Evolutionary conservation across 1,140 invertebrate genomes (phyloP), one percentile per base, ranked within the genome.

Genomic region (Rhopalosiphum padi): DNA sequence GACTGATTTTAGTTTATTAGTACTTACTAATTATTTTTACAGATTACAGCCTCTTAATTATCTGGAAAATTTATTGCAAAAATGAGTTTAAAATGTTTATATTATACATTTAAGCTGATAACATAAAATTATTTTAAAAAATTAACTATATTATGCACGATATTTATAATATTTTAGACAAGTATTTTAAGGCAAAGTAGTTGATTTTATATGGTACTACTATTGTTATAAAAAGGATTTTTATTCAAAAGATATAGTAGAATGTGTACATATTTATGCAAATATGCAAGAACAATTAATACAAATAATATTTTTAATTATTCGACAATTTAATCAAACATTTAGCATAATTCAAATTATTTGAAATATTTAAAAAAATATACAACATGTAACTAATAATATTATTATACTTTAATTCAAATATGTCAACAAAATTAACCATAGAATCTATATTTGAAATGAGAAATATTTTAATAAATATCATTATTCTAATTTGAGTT

Each of bases 61-160:
- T 88, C 88, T 90, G 88, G 51, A 90, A 90, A 60, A 90, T 90
- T 15, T 88, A 88, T 53, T 88, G 35, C 35, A 15, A 41, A 53
- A 53, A 53, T 68, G 11, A n/a, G 30, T 68, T 68, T 30, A 68
- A 51, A 68, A 68, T 68, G 8, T 68, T 53, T 35, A 53, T 53
- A 53, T n/a, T 53, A 53, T n/a, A 87, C n/a, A 1, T 25, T 23
- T 53, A 37, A 53, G 3, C 37, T 89, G 8, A 22, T 53, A 5
- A 37, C 30, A 89, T 23, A 88, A 35, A 88, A 37, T 53, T 30
- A 22, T 88, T 88, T n/a, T 35, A 35, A 35, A 88, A 30, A 23
- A 60, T 9, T 30, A 60, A 60, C 2, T 41, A 41, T 83, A 37
- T 83, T 37, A 82, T 4, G 7, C 82, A 83, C 7, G 4, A 41